These are phyloP conservation scores for Cryptosula pallasiana DNA, from an alignment of 2,888 invertebrate genomes.

Conservation along the genomic window DNA sequence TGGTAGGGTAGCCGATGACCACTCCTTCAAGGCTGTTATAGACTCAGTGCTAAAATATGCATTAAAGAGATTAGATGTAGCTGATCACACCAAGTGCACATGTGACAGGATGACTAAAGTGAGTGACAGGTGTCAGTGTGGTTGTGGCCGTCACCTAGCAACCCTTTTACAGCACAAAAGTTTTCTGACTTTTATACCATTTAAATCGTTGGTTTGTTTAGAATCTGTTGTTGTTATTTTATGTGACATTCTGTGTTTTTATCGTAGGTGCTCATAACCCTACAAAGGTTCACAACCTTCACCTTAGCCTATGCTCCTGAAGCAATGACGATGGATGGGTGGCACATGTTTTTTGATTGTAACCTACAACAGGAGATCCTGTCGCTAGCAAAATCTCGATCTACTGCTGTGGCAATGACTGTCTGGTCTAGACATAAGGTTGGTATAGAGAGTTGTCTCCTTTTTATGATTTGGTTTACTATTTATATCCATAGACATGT, in stretches of 20 bases:
- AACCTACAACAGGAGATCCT: background rate
- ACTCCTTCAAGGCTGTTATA: background rate
- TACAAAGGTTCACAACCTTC: background rate
- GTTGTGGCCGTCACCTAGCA: too few species aligned
- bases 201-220: too few species aligned
- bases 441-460: too few species aligned
- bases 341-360: background rate
- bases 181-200: too few species aligned
- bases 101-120: slow-evolving; percentile 18
- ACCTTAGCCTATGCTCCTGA: background rate
- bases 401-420: background rate
- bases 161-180: too few species aligned
- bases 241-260: background rate
- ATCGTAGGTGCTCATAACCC: background rate
- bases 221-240: too few species aligned
- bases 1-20: background rate
- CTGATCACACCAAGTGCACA: background rate
- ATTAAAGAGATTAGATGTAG: background rate
- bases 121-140: background rate
- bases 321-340: background rate
- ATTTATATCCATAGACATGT: too few species aligned
- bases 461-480: too few species aligned
- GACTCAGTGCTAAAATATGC: background rate
- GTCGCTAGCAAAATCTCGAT: background rate
- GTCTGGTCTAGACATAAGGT: slow-evolving; percentile 20